These are phyloP conservation scores for Menidia menidia DNA, from an alignment of 2,797 vertebrate genomes.

Conservation along the genomic window DNA sequence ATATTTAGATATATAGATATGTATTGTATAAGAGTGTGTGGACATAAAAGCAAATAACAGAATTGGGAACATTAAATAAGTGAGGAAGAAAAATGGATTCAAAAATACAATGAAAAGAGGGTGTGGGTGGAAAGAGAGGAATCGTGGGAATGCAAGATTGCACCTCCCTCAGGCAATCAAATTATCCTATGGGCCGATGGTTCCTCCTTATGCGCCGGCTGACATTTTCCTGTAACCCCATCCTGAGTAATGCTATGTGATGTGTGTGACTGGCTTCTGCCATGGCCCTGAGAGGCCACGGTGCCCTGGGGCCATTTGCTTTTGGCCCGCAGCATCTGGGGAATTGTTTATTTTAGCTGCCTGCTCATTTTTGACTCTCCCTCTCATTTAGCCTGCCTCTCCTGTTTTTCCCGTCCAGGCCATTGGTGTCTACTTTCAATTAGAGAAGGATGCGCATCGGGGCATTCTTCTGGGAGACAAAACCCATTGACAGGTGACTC, in stretches of 20 bases:
- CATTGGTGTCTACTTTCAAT: constrained; percentile 76
- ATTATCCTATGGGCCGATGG: constrained; percentile 87
- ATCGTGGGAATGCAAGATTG: constrained; percentile 86
- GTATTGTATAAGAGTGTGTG: constrained; percentile 14
- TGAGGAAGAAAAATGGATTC: constrained; percentile 63
- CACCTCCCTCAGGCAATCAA: constrained; percentile 81
- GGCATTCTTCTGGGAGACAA: constrained; percentile 67
- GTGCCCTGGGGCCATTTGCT: constrained; percentile 59
- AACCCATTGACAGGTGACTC: constrained; percentile 71
- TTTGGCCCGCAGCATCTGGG: constrained; percentile 67
- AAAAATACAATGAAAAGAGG: constrained; percentile 81
- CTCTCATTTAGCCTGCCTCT: constrained; percentile 36
- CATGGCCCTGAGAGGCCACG: constrained; percentile 74
- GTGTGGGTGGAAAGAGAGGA: constrained; percentile 85
- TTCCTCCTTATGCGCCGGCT: constrained; percentile 83
- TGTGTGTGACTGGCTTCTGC: constrained; percentile 86
- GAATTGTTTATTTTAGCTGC: constrained; percentile 79
- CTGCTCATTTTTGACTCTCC: constrained; percentile 61
- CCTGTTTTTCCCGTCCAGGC: constrained; percentile 46
- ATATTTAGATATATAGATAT: constrained; percentile 24
- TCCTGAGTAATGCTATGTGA: constrained; percentile 84
- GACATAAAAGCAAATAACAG: constrained; percentile 60
- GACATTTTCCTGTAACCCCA: constrained; percentile 86
- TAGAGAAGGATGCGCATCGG: constrained; percentile 66
- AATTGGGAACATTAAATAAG: constrained; percentile 75